phyloP scores from a whole-genome alignment of 2,113 vertebrate genomes.

The Eretmochelys imbricata region DNA sequence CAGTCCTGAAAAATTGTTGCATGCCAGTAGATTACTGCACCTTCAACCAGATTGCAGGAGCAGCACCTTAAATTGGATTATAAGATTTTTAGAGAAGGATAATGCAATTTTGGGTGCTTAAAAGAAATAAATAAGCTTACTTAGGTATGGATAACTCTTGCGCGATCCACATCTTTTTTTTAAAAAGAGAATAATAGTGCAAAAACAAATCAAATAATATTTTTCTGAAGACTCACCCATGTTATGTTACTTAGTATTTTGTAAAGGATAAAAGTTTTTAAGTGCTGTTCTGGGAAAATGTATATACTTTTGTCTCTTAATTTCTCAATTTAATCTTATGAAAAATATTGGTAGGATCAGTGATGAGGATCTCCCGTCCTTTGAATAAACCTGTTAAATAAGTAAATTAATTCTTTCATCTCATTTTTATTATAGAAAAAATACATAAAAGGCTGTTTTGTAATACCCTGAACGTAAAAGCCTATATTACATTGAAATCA shows the following conservation, averaged over 20 bases:
- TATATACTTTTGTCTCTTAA: not conserved
- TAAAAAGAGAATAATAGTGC: no score
- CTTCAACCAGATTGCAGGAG: not conserved
- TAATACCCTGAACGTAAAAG: not conserved
- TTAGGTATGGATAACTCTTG: not conserved
- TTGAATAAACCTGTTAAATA: not conserved
- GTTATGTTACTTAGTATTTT: not conserved
- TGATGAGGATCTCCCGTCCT: not conserved
- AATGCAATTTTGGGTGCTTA: not conserved
- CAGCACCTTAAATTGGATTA: not conserved
- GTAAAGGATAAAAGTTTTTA: not conserved
- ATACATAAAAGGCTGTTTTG: not conserved
- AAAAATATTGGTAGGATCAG: not conserved
- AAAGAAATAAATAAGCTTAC: not conserved
- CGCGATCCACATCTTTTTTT: not conserved
- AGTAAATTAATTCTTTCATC: not conserved
- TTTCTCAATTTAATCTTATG: not conserved
- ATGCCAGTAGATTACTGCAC: not conserved
- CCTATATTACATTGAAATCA: not conserved
- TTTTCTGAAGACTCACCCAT: not conserved
- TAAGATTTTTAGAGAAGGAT: not conserved
- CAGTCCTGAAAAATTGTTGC: not conserved
- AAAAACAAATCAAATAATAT: not conserved
- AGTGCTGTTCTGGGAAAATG: not conserved
- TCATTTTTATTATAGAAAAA: not conserved